Evolutionary conservation across 2,888 invertebrate genomes (phyloP), one percentile per base, ranked within the genome.

Genomic region (Chaetogeoica ovagalla): DNA sequence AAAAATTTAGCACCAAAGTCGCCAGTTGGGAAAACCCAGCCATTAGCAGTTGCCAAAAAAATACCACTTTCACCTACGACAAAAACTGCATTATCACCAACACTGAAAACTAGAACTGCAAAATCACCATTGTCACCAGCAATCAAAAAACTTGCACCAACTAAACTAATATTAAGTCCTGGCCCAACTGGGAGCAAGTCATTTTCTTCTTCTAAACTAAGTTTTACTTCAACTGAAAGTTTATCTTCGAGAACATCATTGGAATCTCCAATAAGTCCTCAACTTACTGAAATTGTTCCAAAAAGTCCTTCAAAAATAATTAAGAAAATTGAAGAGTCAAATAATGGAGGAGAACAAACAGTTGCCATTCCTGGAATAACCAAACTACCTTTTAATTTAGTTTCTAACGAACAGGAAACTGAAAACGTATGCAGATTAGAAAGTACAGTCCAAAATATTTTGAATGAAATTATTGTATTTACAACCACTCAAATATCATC

Each of bases 361-460:
- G 65, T 79, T 55, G 71, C 57, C 17, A 71, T 79, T 43, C 79
- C 63, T 19, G 79, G 71, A 79, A 79, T 79, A 60, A 79, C 55
- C 17, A 71, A 79, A 30, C 43, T 71, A 30, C 43, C 79, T 39
- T 57, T 55, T 9, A 71, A 43, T 13, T 2, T 21, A 39, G 43
- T 43, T 63, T n/a, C 4, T 9, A 63, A 39, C 13, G 15, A 77
- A 57, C 63, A 63, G 48, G 30, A 62, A 69, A 69, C 17, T 70
- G 21, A n/a, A 23, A 17, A 23, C 13, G 9, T 43, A 19, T 60
- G 17, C 39, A 69, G 8, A 60, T 65, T 60, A 69, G 70, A 70
- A 79, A 70, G 52, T 76, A 8, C 13, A 8, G 9, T 21, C 39
- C 37, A 74, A 39, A 55, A 15, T 70, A 9, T 30, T 62, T 21